Percentiles rank a stretch among this genome's conserved stretches.
These are phyloP conservation scores for Pseudomyrmex concolor DNA, from an alignment of 1,140 invertebrate species.

Conservation along the genomic window DNA sequence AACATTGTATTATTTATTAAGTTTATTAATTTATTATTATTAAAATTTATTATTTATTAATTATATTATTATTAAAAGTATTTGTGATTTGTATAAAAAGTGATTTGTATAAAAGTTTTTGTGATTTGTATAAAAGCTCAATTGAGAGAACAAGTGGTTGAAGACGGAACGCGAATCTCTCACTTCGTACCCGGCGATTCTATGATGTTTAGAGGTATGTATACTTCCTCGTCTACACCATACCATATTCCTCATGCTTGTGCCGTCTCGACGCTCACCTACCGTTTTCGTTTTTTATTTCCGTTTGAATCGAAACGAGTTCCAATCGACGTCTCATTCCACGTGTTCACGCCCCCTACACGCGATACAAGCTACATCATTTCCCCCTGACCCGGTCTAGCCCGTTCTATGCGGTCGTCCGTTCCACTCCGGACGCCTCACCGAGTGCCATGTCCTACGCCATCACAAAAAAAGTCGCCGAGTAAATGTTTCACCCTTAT, in stretches of 20 bases:
- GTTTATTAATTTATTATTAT: no score
- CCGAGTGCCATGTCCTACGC: background rate
- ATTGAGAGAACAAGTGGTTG: background rate
- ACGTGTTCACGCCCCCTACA: conserved; percentile 55
- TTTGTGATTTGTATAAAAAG: no score
- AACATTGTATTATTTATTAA: no score
- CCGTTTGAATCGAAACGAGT: conserved; percentile 66
- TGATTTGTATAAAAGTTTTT: no score
- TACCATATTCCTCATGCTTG: conserved; percentile 39
- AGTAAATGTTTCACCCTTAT: conserved; percentile 40
- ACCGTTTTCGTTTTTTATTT: conserved; percentile 55
- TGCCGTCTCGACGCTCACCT: conserved; percentile 43
- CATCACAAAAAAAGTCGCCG: background rate
- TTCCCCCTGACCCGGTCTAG: conserved; percentile 67
- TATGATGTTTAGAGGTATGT: background rate
- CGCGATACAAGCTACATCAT: conserved; percentile 67
- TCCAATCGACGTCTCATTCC: conserved; percentile 67
- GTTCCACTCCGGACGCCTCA: conserved; percentile 21
- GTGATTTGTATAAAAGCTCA: no score
- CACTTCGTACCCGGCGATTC: conserved; percentile 26
- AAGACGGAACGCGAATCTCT: background rate
- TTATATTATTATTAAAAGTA: no score
- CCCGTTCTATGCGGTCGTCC: conserved; percentile 62
- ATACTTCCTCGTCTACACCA: conserved; percentile 41
- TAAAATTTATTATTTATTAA: no score